phyloP scores from a whole-genome alignment of 2,888 invertebrate genomes.

The Schizotus pectinicornis region DNA sequence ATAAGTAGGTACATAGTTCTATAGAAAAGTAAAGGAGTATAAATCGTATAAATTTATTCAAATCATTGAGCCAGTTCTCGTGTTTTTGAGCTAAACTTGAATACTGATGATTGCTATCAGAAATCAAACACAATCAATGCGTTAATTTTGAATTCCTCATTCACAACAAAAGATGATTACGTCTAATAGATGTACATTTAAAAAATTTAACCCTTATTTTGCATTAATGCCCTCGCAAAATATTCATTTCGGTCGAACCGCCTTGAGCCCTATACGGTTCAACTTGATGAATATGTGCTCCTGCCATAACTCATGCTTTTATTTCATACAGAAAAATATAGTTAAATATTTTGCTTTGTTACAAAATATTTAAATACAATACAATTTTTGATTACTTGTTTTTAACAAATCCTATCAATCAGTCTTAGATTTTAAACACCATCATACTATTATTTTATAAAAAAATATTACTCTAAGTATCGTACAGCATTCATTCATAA shows the following conservation, averaged over 20 bases:
- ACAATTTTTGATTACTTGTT: constrained; percentile 39
- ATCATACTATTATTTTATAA: constrained; percentile 46
- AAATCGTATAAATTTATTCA: constrained; percentile 24
- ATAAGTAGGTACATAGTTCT: constrained; percentile 2
- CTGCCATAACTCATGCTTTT: constrained; percentile 19
- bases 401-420: constrained; percentile 53
- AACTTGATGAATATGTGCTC: constrained; percentile 34
- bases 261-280: constrained; percentile 43
- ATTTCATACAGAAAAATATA: constrained; percentile 26
- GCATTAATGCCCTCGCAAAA: constrained; percentile 28
- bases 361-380: constrained; percentile 26
- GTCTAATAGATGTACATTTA: constrained; percentile 35
- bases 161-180: constrained; percentile 35
- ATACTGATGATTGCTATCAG: constrained; percentile 34
- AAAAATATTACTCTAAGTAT: constrained; percentile 52
- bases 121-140: constrained; percentile 23
- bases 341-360: constrained; percentile 24
- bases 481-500: constrained; percentile 42
- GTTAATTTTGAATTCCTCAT: constrained; percentile 28
- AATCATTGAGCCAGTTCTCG: constrained; percentile 42
- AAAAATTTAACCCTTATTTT: constrained; percentile 34
- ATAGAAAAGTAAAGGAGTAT: not conserved
- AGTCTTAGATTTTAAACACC: constrained; percentile 52
- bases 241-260: constrained; percentile 44
- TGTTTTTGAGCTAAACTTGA: constrained; percentile 43